A percentile compares a stretch with the other conserved stretches of the same genome.
phyloP scores from a whole-genome alignment of 2,113 vertebrate species.

The Triplophysa dalaica region DNA sequence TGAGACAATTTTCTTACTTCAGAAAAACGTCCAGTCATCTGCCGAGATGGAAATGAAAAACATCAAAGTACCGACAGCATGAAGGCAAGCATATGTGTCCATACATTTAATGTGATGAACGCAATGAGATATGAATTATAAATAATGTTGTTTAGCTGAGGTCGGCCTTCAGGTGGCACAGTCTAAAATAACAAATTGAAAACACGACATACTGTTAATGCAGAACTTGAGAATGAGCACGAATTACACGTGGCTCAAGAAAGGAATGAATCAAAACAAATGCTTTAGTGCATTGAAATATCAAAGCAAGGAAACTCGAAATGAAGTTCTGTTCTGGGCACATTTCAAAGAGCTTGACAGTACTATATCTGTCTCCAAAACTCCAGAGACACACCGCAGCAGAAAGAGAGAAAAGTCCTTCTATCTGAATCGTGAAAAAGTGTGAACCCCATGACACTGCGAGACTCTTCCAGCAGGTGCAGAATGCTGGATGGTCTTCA shows the following conservation, averaged over 20 bases:
- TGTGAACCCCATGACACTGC: not conserved
- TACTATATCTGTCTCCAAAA: not conserved
- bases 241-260: no score
- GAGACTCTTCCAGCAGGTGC: not conserved
- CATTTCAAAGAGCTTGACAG: no score
- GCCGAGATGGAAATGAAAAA: constrained; percentile 20
- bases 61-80: not conserved
- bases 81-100: not conserved
- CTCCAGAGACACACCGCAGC: not conserved
- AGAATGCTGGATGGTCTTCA: constrained; percentile 4
- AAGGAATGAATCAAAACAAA: no score
- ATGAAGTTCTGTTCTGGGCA: not conserved
- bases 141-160: not conserved
- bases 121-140: not conserved
- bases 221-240: no score
- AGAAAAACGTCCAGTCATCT: constrained; percentile 8
- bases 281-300: no score
- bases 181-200: no score
- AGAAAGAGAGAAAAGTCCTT: not conserved
- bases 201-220: no score
- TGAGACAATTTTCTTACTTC: not conserved
- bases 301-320: not conserved
- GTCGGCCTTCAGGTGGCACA: no score
- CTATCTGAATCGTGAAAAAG: not conserved
- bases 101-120: not conserved